A percentile compares a stretch with the other conserved stretches of the same genome.
Conservation (phyloP, 2,888 invertebrate species). For the Drosophila seclusa region DNA sequence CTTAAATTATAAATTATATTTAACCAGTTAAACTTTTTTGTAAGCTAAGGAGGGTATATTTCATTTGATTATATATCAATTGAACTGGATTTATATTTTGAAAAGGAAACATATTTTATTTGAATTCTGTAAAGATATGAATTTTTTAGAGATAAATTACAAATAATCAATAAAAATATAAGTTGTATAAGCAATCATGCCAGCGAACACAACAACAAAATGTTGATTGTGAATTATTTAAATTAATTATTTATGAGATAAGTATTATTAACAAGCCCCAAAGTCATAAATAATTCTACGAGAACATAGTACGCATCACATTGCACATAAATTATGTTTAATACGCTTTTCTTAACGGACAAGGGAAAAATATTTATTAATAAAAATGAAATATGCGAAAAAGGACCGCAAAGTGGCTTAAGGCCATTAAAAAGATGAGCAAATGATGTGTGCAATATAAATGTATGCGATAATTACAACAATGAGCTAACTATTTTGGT, state of each 20-base stretch:
- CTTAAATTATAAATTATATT: slow-evolving; percentile 4
- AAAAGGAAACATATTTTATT: neutral
- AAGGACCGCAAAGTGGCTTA: slow-evolving; percentile 56
- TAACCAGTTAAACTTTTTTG: neutral
- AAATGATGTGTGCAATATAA: slow-evolving; percentile 65
- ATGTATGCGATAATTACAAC: slow-evolving; percentile 33
- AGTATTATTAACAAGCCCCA: slow-evolving; percentile 56
- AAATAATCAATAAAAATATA: neutral
- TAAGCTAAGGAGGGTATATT: neutral
- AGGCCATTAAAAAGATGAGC: slow-evolving; percentile 47
- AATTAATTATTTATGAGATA: slow-evolving; percentile 59
- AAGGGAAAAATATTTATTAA: slow-evolving; percentile 38
- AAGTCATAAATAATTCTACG: slow-evolving; percentile 68
- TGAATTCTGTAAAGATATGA: neutral
- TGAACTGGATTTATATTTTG: neutral
- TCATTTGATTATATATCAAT: neutral
- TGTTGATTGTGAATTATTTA: slow-evolving; percentile 14
- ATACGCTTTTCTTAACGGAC: slow-evolving; percentile 47
- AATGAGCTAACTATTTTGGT: slow-evolving; percentile 4
- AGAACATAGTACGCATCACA: slow-evolving; percentile 40
- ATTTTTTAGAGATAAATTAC: neutral
- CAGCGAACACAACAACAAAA: neutral
- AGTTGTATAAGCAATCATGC: neutral
- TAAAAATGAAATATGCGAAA: slow-evolving; percentile 33
- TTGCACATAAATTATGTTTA: slow-evolving; percentile 63